Percentiles rank a stretch among this genome's conserved stretches.
Evolutionary conservation across 2,888 invertebrate species (phyloP).

Genomic region (Zhuqinia jingwanae): DNA sequence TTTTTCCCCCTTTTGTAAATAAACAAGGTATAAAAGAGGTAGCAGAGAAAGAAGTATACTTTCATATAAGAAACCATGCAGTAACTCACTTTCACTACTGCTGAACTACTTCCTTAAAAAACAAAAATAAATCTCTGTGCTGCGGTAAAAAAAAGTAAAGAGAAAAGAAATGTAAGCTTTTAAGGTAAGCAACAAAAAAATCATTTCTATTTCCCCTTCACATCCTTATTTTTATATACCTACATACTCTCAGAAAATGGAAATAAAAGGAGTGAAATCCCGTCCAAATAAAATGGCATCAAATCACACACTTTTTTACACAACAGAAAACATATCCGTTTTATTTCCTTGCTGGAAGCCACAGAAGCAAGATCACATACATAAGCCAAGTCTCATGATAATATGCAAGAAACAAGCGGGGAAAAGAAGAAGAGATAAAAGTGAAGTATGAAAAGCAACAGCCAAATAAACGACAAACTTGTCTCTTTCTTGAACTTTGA

Average conservation of each 20-base stretch:
- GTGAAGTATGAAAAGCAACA: too few species aligned
- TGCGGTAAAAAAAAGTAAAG: not conserved
- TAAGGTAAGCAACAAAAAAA: too few species aligned
- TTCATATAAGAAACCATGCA: too few species aligned
- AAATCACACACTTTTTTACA: not conserved
- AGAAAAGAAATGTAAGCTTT: not conserved
- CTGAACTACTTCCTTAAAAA: not conserved
- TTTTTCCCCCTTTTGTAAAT: too few species aligned
- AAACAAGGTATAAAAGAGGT: too few species aligned
- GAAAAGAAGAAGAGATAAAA: not conserved
- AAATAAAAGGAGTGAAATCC: too few species aligned
- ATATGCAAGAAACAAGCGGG: conserved; percentile 8
- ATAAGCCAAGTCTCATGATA: conserved; percentile 47
- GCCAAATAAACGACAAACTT: conserved; percentile 44
- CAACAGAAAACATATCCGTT: not conserved
- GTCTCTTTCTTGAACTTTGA: conserved; percentile 21
- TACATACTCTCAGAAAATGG: not conserved
- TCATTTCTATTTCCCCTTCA: not conserved
- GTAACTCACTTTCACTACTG: not conserved
- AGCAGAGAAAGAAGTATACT: too few species aligned
- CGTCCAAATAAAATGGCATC: not conserved
- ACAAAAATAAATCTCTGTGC: not conserved
- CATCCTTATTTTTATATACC: not conserved
- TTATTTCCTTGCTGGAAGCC: conserved; percentile 1
- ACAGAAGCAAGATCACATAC: too few species aligned